Conservation (phyloP, 2,888 invertebrate genomes). For the Philereme vetulata region DNA sequence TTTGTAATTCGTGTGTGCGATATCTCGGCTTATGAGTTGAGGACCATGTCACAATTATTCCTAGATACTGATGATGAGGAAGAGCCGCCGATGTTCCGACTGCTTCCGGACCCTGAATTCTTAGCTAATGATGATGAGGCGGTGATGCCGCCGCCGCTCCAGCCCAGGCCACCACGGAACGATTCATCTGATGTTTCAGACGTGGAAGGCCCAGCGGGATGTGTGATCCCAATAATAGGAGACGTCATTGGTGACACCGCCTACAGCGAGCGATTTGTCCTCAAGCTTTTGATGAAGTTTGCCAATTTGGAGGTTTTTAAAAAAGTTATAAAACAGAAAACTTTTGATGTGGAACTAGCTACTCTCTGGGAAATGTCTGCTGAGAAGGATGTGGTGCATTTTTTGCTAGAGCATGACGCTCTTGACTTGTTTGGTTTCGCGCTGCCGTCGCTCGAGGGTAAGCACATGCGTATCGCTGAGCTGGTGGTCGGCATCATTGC, state of each 20-base stretch:
- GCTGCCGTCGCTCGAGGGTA: slow-evolving; percentile 81
- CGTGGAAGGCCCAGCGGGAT: slow-evolving; percentile 13
- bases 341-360: slow-evolving; percentile 89
- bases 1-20: too few relatives aligned
- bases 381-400: slow-evolving; percentile 89
- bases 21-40: too few relatives aligned
- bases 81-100: too few relatives aligned
- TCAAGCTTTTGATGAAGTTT: slow-evolving; percentile 87
- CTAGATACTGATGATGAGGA: too few relatives aligned
- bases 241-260: slow-evolving; percentile 92
- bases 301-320: slow-evolving; percentile 75
- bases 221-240: slow-evolving; percentile 80
- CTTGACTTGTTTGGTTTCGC: slow-evolving; percentile 86
- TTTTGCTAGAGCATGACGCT: slow-evolving; percentile 87
- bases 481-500: slow-evolving; percentile 92
- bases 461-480: slow-evolving; percentile 88
- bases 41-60: too few relatives aligned
- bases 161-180: not conserved
- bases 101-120: too few relatives aligned
- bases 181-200: slow-evolving; percentile 14
- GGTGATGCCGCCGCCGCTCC: too few relatives aligned
- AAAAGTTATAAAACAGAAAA: slow-evolving; percentile 82
- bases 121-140: too few relatives aligned
- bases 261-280: slow-evolving; percentile 90
- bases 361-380: slow-evolving; percentile 94